Percentiles rank a stretch among this genome's conserved stretches.
phyloP scores from a whole-genome alignment of 2,113 vertebrate species.

The Cheirogaleus medius region DNA sequence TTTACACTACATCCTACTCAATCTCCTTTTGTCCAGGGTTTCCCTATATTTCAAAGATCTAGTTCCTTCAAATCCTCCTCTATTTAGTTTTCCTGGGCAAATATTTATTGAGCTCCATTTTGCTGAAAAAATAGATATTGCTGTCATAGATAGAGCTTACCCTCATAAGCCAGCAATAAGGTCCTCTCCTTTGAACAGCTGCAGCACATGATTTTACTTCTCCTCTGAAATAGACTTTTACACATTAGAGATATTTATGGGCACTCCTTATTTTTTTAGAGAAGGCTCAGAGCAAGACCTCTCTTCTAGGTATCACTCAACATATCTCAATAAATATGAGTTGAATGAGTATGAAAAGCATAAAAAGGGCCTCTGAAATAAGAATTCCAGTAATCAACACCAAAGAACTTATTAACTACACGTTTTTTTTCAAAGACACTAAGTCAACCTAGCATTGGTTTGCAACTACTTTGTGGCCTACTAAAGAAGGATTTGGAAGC shows the following conservation, averaged over 20 bases:
- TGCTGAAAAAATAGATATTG: neutral
- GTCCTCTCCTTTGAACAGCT: neutral
- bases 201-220: neutral
- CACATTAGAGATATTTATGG: too few relatives aligned
- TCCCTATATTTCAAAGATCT: neutral
- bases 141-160: neutral
- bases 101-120: neutral
- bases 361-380: neutral
- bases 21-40: neutral
- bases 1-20: neutral
- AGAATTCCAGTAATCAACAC: neutral
- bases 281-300: neutral
- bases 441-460: neutral
- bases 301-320: neutral
- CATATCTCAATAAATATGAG: neutral
- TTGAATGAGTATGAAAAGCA: neutral
- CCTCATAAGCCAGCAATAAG: neutral
- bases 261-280: neutral
- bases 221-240: neutral
- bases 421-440: neutral
- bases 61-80: neutral
- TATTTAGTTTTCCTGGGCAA: neutral
- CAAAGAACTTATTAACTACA: neutral
- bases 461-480: neutral
- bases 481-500: neutral